Percentiles rank a stretch among this genome's conserved stretches.
These are phyloP conservation scores for Portevinia maculata DNA, from an alignment of 2,888 invertebrate species.

Conservation along the genomic window DNA sequence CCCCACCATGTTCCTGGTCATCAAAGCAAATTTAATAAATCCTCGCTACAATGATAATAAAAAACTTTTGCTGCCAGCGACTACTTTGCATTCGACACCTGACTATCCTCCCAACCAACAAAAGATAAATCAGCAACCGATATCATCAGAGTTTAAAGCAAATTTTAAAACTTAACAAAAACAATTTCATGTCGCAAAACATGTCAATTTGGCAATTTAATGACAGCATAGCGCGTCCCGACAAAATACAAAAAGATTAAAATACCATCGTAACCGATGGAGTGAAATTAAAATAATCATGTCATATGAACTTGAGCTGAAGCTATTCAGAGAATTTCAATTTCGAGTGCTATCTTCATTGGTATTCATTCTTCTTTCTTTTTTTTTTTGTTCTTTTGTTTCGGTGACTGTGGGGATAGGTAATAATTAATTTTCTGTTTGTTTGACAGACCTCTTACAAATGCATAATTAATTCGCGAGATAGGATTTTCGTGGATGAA, in stretches of 20 bases:
- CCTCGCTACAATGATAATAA: slow-evolving; percentile 47
- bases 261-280: neutral
- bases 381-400: slow-evolving; percentile 9
- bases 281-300: slow-evolving; percentile 60
- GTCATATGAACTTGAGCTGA: slow-evolving; percentile 60
- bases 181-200: slow-evolving; percentile 63
- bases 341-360: slow-evolving; percentile 64
- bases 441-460: slow-evolving; percentile 1
- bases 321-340: slow-evolving; percentile 66
- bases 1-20: slow-evolving; percentile 25
- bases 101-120: slow-evolving; percentile 33
- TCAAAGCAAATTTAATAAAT: slow-evolving; percentile 46
- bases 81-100: slow-evolving; percentile 71
- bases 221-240: slow-evolving; percentile 55
- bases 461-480: slow-evolving; percentile 42
- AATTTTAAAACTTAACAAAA: slow-evolving; percentile 18
- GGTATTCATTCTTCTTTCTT: slow-evolving; percentile 39
- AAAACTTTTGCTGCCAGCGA: slow-evolving; percentile 57
- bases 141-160: slow-evolving; percentile 28
- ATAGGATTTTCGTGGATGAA: slow-evolving; percentile 18
- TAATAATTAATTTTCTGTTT: slow-evolving; percentile 45
- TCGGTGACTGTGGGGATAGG: slow-evolving; percentile 59
- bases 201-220: slow-evolving; percentile 69
- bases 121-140: slow-evolving; percentile 27
- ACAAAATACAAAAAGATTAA: neutral